Evolutionary conservation across 2,113 vertebrate genomes (phyloP), one percentile per base, ranked within the genome.

Genomic region (Gulo gulo): DNA sequence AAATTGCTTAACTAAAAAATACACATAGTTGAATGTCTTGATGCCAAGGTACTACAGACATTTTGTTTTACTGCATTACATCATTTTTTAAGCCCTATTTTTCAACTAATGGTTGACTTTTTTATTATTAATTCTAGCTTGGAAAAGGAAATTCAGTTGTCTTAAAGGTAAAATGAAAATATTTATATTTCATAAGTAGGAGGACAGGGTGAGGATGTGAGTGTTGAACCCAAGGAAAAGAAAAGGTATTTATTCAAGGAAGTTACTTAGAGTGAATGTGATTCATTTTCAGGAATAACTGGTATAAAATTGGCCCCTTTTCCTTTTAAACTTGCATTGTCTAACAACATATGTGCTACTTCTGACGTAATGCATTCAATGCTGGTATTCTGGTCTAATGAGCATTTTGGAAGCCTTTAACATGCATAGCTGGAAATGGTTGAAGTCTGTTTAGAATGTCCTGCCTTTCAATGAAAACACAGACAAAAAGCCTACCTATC

Each of bases 81-180:
- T 90, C 24, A 65, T 96, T 95, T 81, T 94, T 55, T 50, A 20
- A 65, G 26, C 13, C 11, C 65, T 82, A 36, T 39, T 82, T 97
- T 95, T 87, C 89, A 95, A 80, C 7, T 73, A 61, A 61, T 36
- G 1, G 65, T 50, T 88, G 47, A 50, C 74, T 86, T 74, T 90
- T 92, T 21, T 63, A 94, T 93, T 88, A 45, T 89, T 80, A 84
- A 92, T 57, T 94, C 34, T 29, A 78, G 26, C 24, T 96, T 79
- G 29, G 76, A 55, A 87, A 94, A 69, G 55, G n/a, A 42, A 94
- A 78, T 7, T 39, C 52, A 29, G 31, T 42, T 87, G 18, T 59
- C 78, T 98, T 89, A 91, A 95, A 92, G 71, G 47, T 90, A 69
- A 94, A 95, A 26, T 90, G 79, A 24, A 94, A 92, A 92, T 86